A percentile compares a stretch with the other conserved stretches of the same genome.
Conservation (phyloP, 2,797 vertebrate genomes). For the Cyprinodon diabolis region DNA sequence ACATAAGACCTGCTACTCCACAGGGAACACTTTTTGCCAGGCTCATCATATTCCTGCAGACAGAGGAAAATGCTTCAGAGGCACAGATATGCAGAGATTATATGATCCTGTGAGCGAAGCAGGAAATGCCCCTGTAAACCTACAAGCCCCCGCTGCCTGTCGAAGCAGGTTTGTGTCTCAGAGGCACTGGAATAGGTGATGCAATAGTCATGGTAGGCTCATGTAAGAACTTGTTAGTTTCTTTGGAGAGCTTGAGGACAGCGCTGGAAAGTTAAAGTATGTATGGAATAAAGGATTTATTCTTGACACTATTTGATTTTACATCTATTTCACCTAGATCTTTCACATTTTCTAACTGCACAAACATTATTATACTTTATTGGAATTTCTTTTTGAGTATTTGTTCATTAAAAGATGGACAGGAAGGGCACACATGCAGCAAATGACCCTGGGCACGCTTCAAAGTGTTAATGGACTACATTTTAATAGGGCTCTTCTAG, state of each 20-base stretch:
- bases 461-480: constrained; percentile 1
- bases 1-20: constrained; percentile 65
- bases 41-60: constrained; percentile 62
- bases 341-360: too few relatives aligned
- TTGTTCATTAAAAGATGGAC: background rate
- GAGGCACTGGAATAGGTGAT: constrained; percentile 18
- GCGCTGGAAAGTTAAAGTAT: background rate
- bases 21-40: constrained; percentile 44
- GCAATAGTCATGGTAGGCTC: background rate
- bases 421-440: background rate
- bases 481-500: background rate
- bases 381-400: too few relatives aligned
- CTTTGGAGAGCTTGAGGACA: background rate
- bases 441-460: background rate
- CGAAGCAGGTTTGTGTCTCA: background rate
- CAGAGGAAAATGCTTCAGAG: constrained; percentile 4
- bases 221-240: constrained; percentile 5
- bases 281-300: background rate
- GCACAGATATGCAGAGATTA: constrained; percentile 4
- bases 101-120: constrained; percentile 76
- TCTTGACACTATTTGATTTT: too few relatives aligned
- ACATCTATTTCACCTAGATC: too few relatives aligned
- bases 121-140: constrained; percentile 58
- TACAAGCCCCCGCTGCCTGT: constrained; percentile 1
- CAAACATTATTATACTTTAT: too few relatives aligned